A percentile compares a stretch with the other conserved stretches of the same genome.
Evolutionary conservation across 2,797 vertebrate genomes (phyloP).

Genomic region (Arnoldichthys spilopterus): DNA sequence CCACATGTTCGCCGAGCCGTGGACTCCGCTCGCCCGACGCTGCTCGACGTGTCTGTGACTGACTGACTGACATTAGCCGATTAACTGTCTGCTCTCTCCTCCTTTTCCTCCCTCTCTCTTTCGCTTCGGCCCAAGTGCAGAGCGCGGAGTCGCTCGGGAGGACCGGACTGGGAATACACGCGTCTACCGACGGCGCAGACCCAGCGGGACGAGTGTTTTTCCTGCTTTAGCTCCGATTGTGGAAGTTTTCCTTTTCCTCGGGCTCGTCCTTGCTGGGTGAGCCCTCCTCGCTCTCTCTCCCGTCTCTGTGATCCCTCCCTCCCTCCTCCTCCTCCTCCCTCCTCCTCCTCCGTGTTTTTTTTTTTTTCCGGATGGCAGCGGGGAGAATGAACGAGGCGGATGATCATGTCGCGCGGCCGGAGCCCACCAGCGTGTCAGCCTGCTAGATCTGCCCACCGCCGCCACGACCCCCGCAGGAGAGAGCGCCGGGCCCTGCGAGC

Average conservation of each 20-base stretch:
- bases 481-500: conserved; percentile 15
- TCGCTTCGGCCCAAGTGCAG: conserved; percentile 37
- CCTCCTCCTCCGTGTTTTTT: not conserved
- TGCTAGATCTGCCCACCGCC: conserved; percentile 5
- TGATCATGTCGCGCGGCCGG: conserved; percentile 48
- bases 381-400: conserved; percentile 68
- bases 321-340: not conserved
- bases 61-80: conserved; percentile 71
- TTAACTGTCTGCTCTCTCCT: conserved; percentile 72
- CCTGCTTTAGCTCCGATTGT: conserved; percentile 34
- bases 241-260: conserved; percentile 63
- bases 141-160: conserved; percentile 54
- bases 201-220: conserved; percentile 60
- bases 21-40: conserved; percentile 61
- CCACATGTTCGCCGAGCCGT: no score
- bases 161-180: conserved; percentile 58
- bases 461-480: not conserved
- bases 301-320: conserved; percentile 46
- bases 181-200: no score
- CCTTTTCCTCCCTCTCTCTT: not conserved
- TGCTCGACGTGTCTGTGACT: conserved; percentile 76
- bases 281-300: conserved; percentile 39
- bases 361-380: conserved; percentile 57
- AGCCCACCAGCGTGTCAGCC: conserved; percentile 30
- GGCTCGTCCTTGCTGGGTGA: conserved; percentile 50